Percentiles rank a stretch among this genome's conserved stretches.
phyloP scores from a whole-genome alignment of 2,888 invertebrate species.

The Drosophila falleni region DNA sequence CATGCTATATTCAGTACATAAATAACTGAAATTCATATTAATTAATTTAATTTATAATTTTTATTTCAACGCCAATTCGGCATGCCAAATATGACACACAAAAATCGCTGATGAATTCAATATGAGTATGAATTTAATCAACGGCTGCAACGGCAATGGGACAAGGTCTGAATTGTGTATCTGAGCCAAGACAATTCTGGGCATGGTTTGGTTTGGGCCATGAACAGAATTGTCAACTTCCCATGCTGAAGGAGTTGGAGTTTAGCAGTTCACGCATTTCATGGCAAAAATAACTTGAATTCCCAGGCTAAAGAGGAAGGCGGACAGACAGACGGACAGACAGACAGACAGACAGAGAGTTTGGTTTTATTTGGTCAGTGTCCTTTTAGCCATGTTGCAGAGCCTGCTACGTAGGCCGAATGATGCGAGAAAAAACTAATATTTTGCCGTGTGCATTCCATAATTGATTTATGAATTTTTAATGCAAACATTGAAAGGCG shows the following conservation, averaged over 20 bases:
- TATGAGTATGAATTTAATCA: constrained; percentile 70
- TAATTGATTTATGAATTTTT: constrained; percentile 85
- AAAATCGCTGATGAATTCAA: constrained; percentile 62
- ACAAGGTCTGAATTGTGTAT: not conserved
- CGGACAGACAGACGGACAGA: not conserved
- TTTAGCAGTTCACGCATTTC: constrained; percentile 81
- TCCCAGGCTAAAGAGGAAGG: constrained; percentile 59
- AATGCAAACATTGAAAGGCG: constrained; percentile 80
- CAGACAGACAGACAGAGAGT: not conserved
- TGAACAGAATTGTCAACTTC: constrained; percentile 69
- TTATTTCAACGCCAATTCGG: constrained; percentile 79
- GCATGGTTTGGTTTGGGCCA: not conserved
- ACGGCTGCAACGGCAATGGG: constrained; percentile 34
- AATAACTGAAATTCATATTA: constrained; percentile 51
- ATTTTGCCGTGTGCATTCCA: constrained; percentile 84
- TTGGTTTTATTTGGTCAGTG: constrained; percentile 9
- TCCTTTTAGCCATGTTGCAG: constrained; percentile 32
- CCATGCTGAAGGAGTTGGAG: constrained; percentile 59
- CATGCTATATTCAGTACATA: constrained; percentile 1
- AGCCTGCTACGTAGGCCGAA: constrained; percentile 11
- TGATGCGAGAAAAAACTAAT: constrained; percentile 77
- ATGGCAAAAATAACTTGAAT: constrained; percentile 79
- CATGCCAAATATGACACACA: constrained; percentile 67
- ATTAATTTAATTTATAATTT: constrained; percentile 79
- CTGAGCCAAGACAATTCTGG: not conserved